Evolutionary conservation across 2,888 invertebrate species (phyloP), one percentile per base, ranked within the genome.

Genomic region (Nephrotoma flavescens): DNA sequence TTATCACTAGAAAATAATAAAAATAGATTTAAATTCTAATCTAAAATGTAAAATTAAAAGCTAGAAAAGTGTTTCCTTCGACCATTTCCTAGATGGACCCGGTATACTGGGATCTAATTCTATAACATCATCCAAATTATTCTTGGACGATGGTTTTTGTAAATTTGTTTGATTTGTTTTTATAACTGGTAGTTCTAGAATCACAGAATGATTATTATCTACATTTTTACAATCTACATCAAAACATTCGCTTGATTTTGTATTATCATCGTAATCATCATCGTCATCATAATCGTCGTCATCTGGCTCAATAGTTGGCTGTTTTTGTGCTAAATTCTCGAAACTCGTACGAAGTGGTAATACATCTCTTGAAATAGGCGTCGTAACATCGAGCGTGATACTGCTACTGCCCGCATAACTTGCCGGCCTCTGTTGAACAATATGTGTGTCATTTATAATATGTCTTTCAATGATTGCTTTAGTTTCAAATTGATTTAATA

Each of bases 61-160:
- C 91, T 95, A 96, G 93, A 96, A 96, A 90, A 96, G 93, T 90
- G 96, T 96, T 93, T 96, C 96, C 90, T 95, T 95, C 88, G 96
- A 95, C 93, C 95, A 95, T 89, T 91, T 92, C 88, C 92, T 90
- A 87, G 90, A 89, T 86, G 91, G 89, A 88, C 91, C 91, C 87
- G 92, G 91, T 89, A 91, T 88, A 87, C 91, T 91, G 86, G 91
- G 91, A 89, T 92, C 92, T 15, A 86, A 19, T 86, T 89, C 89
- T 87, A 87, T 87, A 87, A 87, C 87, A 87, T 87, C 87, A 83
- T 88, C 88, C 83, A 88, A 87, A 41, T 88, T 88, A 86, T 87
- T 88, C 3, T 31, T 71, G 71, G 31, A 31, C 71, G 71, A 71
- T 71, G 31, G 31, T 31, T 71, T 71, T 71, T 71, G 71, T 71